phyloP scores from a whole-genome alignment of 1,140 invertebrate species.

The Temnothorax longispinosus region DNA sequence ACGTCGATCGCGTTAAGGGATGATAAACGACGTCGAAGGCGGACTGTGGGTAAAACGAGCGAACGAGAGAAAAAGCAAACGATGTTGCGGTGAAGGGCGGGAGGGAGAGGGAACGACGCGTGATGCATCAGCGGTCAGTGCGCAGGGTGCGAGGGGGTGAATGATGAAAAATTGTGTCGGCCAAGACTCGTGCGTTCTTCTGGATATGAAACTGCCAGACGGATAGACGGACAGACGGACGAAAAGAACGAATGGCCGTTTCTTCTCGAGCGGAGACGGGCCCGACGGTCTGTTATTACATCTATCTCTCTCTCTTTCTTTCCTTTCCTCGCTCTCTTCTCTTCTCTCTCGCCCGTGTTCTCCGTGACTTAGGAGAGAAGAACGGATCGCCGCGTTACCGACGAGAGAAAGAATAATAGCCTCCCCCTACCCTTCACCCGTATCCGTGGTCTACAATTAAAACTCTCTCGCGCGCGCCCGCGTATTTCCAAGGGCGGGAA shows the following conservation, averaged over 20 bases:
- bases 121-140: background rate
- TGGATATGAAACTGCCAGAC: constrained; percentile 78
- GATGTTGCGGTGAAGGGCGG: background rate
- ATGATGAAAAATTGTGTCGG: constrained; percentile 80
- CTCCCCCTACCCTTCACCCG: constrained; percentile 61
- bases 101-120: background rate
- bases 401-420: constrained; percentile 84
- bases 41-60: constrained; percentile 49
- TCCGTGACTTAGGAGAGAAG: constrained; percentile 70
- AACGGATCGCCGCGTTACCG: constrained; percentile 69
- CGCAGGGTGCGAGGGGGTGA: constrained; percentile 37
- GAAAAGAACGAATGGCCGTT: constrained; percentile 79
- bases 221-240: constrained; percentile 75
- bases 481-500: constrained; percentile 71
- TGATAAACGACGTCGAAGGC: constrained; percentile 68
- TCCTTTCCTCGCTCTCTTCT: constrained; percentile 24
- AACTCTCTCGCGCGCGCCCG: constrained; percentile 73
- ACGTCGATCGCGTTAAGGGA: constrained; percentile 73
- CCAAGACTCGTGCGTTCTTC: constrained; percentile 64
- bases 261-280: constrained; percentile 77
- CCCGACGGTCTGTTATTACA: constrained; percentile 84
- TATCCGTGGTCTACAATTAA: constrained; percentile 83
- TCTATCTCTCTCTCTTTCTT: constrained; percentile 70
- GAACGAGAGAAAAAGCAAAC: constrained; percentile 38
- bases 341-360: constrained; percentile 56